Evolutionary conservation across 2,113 vertebrate species (phyloP).

Genomic region (Craseonycteris thonglongyai): DNA sequence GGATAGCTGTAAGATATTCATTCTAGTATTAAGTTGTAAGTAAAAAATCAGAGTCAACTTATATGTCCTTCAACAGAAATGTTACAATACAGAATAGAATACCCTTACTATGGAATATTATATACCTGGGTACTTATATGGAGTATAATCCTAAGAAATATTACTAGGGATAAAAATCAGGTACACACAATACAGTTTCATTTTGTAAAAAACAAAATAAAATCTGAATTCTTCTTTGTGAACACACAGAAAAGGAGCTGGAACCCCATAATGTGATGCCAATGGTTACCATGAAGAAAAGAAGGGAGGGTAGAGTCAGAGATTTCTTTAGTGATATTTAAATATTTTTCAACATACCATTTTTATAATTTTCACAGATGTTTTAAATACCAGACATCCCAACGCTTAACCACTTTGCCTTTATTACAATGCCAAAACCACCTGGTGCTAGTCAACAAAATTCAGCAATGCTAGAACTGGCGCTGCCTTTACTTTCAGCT

Average conservation of each 20-base stretch:
- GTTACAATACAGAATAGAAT: neutral
- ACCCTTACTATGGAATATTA: neutral
- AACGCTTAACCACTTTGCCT: neutral
- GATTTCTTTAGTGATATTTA: slow-evolving; percentile 1
- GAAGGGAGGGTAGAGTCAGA: neutral
- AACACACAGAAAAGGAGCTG: neutral
- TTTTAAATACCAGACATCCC: neutral
- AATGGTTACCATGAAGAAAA: neutral
- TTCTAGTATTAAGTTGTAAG: neutral
- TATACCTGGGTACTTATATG: neutral
- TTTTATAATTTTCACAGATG: neutral
- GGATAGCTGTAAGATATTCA: neutral
- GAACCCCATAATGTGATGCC: neutral
- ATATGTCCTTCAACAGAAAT: neutral
- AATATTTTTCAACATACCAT: neutral
- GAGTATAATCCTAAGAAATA: neutral
- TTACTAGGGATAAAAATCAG: neutral
- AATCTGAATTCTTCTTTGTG: neutral
- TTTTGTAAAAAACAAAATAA: neutral
- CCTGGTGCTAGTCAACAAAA: neutral
- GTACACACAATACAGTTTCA: neutral
- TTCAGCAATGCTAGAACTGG: neutral
- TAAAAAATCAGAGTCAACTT: neutral
- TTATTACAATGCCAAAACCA: neutral
- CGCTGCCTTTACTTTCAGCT: neutral